Percentiles rank a stretch among this genome's conserved stretches.
phyloP scores from a whole-genome alignment of 2,888 invertebrate species.

The Rhogogaster chlorosoma region DNA sequence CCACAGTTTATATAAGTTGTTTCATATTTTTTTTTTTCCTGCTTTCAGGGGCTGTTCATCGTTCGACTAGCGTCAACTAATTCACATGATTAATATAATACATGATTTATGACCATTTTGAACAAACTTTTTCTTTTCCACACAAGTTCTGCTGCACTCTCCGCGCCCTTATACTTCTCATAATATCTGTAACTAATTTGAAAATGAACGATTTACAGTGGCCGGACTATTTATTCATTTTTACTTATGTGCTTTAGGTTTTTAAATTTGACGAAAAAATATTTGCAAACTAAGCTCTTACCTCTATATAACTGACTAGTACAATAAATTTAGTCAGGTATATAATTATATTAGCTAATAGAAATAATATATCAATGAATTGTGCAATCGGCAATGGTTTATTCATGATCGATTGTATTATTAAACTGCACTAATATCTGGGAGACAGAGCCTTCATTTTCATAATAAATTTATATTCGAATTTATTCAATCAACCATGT shows the following conservation, averaged over 20 bases:
- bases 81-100: constrained; percentile 2
- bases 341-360: neutral
- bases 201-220: constrained; percentile 60
- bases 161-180: constrained; percentile 54
- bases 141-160: constrained; percentile 56
- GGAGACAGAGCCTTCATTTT: neutral
- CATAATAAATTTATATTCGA: neutral
- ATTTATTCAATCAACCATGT: neutral
- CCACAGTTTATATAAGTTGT: neutral
- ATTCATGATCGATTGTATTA: neutral
- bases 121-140: constrained; percentile 58
- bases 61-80: constrained; percentile 11
- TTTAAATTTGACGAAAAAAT: neutral
- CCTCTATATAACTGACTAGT: constrained; percentile 19
- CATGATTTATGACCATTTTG: constrained; percentile 30
- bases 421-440: neutral
- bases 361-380: constrained; percentile 22
- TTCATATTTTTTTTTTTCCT: neutral
- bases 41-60: too few species aligned
- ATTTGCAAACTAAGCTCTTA: constrained; percentile 25
- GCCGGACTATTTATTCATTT: constrained; percentile 69
- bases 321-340: constrained; percentile 31
- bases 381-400: constrained; percentile 8
- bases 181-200: constrained; percentile 14
- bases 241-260: constrained; percentile 40